Evolutionary conservation across 2,113 vertebrate species (phyloP), one percentile per base, ranked within the genome.

Genomic region (Tyto alba): DNA sequence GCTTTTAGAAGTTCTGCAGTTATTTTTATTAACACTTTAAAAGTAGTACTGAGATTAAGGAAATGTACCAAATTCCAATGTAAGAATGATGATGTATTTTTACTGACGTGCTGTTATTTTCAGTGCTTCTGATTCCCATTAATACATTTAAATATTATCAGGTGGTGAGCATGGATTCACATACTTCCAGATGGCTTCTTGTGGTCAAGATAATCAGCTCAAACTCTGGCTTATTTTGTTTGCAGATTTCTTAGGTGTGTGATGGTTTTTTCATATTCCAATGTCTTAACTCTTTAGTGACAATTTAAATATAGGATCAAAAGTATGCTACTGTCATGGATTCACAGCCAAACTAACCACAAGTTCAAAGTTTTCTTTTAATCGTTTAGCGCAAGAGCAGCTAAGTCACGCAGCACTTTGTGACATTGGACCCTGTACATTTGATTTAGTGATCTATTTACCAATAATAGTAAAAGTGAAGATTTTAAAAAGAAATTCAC

Each of bases 191-290:
- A 97, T 99, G 98, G 98, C 98, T 95, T 99, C 99, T 76, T 99
- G 99, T 95, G 99, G 99, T 95, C 99, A 99, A 97, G 99, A 99
- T 96, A 98, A 98, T 96, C 97, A 96, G 95, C 95, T 98, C 96
- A 99, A 98, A 96, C 97, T 99, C 88, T 99, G 99, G 99, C 85
- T 98, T 56, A 95, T 99, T 94, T 98, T 98, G 88, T 97, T 97
- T 96, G 80, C 84, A 91, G 97, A 96, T 85, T 81, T 91, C 90
- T 94, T 97, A 98, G 99, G 99, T 99, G 98, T 90, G 96, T 53
- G 52, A 19, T 59, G 9, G 1, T 34, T 91, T 73, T 81, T 75
- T 68, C 34, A 11, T 57, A 53, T 72, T 71, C 10, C 36, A 47
- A 1, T 72, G 8, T 90, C 26, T 79, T 79, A 41, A 25, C 20